Percentiles rank a stretch among this genome's conserved stretches.
Conservation (phyloP, 2,888 invertebrate species). For the Heliconius hortense region DNA sequence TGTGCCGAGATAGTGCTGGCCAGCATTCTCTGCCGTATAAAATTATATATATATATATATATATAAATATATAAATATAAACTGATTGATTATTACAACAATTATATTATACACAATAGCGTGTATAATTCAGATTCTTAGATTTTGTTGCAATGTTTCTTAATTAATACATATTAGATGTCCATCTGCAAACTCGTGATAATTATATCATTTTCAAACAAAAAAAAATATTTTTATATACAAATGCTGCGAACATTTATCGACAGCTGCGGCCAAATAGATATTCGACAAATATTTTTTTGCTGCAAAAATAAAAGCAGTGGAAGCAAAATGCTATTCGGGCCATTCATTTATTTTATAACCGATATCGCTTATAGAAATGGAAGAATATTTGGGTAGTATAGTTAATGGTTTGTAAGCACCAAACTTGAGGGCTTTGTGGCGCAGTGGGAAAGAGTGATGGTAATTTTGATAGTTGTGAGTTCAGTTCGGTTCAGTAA, state of each 20-base stretch:
- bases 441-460: neutral
- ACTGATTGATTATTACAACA: too few relatives aligned
- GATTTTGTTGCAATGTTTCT: too few relatives aligned
- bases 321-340: slow-evolving; percentile 3
- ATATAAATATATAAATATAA: too few relatives aligned
- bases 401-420: neutral
- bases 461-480: neutral
- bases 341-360: slow-evolving; percentile 20
- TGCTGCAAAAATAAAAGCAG: slow-evolving; percentile 6
- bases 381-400: neutral
- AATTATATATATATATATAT: too few relatives aligned
- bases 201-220: neutral
- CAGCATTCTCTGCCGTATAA: too few relatives aligned
- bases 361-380: slow-evolving; percentile 10
- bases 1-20: too few relatives aligned
- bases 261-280: slow-evolving; percentile 25
- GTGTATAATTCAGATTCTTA: too few relatives aligned
- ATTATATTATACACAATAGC: too few relatives aligned
- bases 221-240: neutral
- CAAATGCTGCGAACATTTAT: slow-evolving; percentile 14
- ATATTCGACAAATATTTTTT: slow-evolving; percentile 18
- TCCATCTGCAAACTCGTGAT: neutral
- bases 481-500: neutral
- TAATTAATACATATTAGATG: too few relatives aligned
- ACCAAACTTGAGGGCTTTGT: neutral